Percentiles rank a stretch among this genome's conserved stretches.
phyloP scores from a whole-genome alignment of 2,888 invertebrate species.

The Conistra vaccinii region DNA sequence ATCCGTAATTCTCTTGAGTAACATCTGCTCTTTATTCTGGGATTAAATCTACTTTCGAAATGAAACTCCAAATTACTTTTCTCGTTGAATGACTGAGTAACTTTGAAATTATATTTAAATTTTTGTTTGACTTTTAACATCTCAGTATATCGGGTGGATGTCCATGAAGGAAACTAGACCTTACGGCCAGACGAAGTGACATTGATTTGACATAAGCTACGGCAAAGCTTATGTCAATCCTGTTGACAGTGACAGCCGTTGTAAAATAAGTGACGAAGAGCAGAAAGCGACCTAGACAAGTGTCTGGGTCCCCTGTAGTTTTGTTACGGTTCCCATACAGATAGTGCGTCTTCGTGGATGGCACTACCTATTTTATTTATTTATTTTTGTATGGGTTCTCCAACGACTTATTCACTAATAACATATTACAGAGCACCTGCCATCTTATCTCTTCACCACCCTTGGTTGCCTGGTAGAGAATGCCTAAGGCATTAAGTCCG shows the following conservation, averaged over 20 bases:
- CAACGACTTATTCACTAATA: no score
- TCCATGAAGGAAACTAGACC: neutral
- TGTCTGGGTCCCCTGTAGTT: neutral
- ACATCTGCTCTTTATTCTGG: neutral
- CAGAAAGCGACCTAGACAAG: neutral
- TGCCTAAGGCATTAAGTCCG: no score
- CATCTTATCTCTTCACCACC: no score
- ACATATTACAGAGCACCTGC: no score
- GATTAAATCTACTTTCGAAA: neutral
- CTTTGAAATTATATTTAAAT: neutral
- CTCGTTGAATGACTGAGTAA: neutral
- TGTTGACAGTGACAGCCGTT: neutral
- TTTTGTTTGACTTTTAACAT: neutral
- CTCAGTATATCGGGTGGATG: neutral
- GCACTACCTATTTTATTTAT: no score
- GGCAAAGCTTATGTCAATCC: neutral
- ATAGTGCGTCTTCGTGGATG: no score
- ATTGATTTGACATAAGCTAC: neutral
- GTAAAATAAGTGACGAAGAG: neutral
- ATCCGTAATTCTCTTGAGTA: neutral
- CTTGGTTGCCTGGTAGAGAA: no score
- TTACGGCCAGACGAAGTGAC: neutral
- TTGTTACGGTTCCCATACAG: neutral
- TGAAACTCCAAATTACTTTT: neutral
- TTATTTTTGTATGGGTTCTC: no score